These are phyloP conservation scores for Brachionus manjavacas DNA, from an alignment of 1,140 invertebrate genomes.

Conservation along the genomic window DNA sequence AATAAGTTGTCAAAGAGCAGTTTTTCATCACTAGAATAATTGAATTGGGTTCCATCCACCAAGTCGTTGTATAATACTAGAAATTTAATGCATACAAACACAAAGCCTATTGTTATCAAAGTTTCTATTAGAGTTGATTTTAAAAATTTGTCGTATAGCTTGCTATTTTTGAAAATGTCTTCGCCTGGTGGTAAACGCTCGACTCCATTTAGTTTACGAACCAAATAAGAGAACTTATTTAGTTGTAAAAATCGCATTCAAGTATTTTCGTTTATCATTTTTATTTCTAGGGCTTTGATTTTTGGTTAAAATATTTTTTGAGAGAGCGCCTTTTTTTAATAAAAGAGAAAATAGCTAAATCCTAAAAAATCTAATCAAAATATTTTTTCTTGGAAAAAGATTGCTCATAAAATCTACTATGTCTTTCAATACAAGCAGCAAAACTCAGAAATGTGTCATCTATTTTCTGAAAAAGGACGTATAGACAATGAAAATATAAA, in stretches of 20 bases:
- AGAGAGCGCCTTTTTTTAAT: not conserved
- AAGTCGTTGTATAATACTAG: not conserved
- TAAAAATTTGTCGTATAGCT: conserved; percentile 7
- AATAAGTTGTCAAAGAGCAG: not conserved
- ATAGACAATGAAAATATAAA: too few species aligned
- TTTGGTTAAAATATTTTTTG: not conserved
- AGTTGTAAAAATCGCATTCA: conserved; percentile 9
- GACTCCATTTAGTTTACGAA: conserved; percentile 21
- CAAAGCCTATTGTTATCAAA: not conserved
- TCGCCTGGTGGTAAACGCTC: not conserved
- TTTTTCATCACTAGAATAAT: not conserved
- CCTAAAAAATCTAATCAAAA: too few species aligned
- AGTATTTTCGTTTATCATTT: not conserved
- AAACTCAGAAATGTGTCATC: too few species aligned
- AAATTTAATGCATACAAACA: not conserved
- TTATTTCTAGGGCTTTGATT: not conserved
- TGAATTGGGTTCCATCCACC: not conserved
- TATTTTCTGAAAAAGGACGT: too few species aligned
- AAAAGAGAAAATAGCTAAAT: too few species aligned
- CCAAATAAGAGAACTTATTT: conserved; percentile 23
- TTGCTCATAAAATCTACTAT: too few species aligned
- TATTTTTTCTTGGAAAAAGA: too few species aligned
- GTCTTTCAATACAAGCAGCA: too few species aligned
- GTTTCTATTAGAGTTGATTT: conserved; percentile 16
- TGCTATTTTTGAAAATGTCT: not conserved